Evolutionary conservation across 2,797 vertebrate species (phyloP).

Genomic region (Melopsittacus undulatus): DNA sequence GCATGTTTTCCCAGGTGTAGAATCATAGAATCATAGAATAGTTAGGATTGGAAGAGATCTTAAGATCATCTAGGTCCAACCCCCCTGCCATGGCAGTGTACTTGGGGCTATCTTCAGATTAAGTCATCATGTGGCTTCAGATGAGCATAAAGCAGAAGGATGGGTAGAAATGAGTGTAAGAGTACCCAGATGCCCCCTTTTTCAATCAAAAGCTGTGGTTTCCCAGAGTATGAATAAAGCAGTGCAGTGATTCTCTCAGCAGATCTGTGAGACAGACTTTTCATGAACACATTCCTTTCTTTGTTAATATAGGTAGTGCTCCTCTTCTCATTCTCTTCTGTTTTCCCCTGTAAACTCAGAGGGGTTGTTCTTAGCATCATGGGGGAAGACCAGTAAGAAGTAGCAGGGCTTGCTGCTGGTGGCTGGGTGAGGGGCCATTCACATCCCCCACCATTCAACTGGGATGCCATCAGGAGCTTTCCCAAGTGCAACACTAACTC

Average conservation of each 20-base stretch:
- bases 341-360: background rate
- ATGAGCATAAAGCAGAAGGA: background rate
- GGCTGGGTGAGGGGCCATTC: background rate
- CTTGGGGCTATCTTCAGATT: background rate
- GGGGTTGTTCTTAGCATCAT: no score
- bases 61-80: no score
- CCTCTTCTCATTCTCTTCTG: background rate
- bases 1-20: background rate
- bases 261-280: background rate
- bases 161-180: background rate
- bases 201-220: background rate
- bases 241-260: background rate
- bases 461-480: no score
- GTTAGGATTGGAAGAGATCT: no score
- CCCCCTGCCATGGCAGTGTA: no score
- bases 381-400: background rate
- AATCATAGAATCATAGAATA: no score
- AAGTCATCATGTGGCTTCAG: background rate
- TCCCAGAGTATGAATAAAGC: background rate
- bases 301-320: background rate
- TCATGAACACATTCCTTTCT: accelerated
- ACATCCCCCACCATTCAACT: background rate
- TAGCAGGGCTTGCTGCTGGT: background rate
- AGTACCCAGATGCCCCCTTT: background rate
- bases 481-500: background rate